Evolutionary conservation across 2,888 invertebrate species (phyloP).

Genomic region (Theretra japonica): DNA sequence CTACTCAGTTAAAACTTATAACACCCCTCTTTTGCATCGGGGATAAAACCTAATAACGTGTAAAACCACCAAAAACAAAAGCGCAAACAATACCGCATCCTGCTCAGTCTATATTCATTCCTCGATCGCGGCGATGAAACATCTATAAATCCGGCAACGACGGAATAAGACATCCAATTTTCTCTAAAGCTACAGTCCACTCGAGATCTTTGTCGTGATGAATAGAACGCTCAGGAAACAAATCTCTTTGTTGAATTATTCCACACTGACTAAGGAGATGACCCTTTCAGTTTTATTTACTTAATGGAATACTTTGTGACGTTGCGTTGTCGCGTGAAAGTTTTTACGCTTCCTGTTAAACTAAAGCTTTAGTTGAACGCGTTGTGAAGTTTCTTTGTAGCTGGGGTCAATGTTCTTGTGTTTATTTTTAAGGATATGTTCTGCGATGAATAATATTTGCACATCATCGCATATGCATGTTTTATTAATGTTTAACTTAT

Average conservation of each 20-base stretch:
- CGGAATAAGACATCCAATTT: constrained; percentile 79
- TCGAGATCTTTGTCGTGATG: constrained; percentile 76
- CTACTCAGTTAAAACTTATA: too few relatives aligned
- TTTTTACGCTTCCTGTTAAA: constrained; percentile 23
- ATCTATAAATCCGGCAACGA: constrained; percentile 74
- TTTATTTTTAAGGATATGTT: not conserved
- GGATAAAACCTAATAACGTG: too few relatives aligned
- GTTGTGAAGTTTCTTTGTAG: not conserved
- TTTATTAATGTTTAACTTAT: not conserved
- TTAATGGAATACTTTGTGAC: constrained; percentile 46
- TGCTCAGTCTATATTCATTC: constrained; percentile 32
- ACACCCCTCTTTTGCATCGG: too few relatives aligned
- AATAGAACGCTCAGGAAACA: constrained; percentile 73
- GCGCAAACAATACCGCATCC: constrained; percentile 44
- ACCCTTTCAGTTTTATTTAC: constrained; percentile 59
- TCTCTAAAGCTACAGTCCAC: constrained; percentile 79
- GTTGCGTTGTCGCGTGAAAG: constrained; percentile 22
- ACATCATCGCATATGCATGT: not conserved
- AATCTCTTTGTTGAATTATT: constrained; percentile 73
- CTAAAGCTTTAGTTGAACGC: constrained; percentile 11
- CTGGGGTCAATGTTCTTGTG: not conserved
- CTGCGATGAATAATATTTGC: not conserved
- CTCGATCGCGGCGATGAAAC: constrained; percentile 52
- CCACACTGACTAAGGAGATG: constrained; percentile 56
- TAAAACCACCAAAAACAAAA: not conserved